A percentile compares a stretch with the other conserved stretches of the same genome.
Conservation (phyloP, 2,113 vertebrate species). For the Siniperca knerii region DNA sequence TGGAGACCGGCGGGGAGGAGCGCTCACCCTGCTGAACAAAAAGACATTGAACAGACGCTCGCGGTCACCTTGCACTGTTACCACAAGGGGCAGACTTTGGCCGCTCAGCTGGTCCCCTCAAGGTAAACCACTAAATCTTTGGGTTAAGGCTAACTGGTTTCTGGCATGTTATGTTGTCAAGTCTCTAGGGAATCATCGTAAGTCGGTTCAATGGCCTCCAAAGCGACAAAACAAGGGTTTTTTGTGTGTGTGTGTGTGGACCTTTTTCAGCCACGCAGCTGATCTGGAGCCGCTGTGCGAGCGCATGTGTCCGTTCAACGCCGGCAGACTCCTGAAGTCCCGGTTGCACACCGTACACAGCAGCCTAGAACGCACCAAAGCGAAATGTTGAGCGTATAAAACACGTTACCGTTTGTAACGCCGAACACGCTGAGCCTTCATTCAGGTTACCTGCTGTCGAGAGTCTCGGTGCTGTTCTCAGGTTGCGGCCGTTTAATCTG, state of each 20-base stretch:
- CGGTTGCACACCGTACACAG: constrained; percentile 74
- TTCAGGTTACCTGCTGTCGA: constrained; percentile 30
- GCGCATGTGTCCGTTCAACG: constrained; percentile 69
- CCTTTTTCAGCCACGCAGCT: constrained; percentile 23
- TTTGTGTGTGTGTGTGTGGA: not conserved
- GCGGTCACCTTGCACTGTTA: too few relatives aligned
- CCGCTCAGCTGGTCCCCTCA: too few relatives aligned
- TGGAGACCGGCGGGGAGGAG: not conserved
- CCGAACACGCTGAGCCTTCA: too few relatives aligned
- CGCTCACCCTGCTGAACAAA: constrained; percentile 3
- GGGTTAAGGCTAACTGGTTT: too few relatives aligned
- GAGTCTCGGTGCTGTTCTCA: not conserved
- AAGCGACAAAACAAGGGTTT: too few relatives aligned
- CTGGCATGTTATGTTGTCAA: too few relatives aligned
- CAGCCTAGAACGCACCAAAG: constrained; percentile 37
- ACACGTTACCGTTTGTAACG: too few relatives aligned
- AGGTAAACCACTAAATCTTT: too few relatives aligned
- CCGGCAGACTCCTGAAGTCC: constrained; percentile 66
- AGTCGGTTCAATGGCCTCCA: too few relatives aligned
- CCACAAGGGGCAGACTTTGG: not conserved
- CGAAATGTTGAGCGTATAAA: too few relatives aligned
- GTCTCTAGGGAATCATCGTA: too few relatives aligned
- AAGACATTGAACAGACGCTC: too few relatives aligned
- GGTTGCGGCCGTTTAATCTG: constrained; percentile 8
- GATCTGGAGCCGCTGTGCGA: constrained; percentile 60